Evolutionary conservation across 2,888 invertebrate species (phyloP).

Genomic region (Celastrina argiolus): DNA sequence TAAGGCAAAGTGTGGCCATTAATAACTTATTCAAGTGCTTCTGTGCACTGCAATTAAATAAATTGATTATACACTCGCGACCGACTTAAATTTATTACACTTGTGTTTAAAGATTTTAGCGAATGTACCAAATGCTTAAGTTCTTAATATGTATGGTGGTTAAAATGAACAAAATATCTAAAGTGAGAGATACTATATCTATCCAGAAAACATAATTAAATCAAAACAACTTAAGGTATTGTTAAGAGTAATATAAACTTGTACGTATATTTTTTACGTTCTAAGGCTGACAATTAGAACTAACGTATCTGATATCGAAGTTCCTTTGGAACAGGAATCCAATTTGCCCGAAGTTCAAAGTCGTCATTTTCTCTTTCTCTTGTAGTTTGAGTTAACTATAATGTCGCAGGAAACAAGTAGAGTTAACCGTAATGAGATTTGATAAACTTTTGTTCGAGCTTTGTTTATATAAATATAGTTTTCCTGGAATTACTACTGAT

Average conservation of each 20-base stretch:
- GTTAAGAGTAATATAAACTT: no score
- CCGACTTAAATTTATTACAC: no score
- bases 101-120: no score
- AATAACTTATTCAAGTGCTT: no score
- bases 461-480: neutral
- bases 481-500: neutral
- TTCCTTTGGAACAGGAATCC: neutral
- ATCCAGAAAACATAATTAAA: neutral
- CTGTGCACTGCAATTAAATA: no score
- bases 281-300: neutral
- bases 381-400: neutral
- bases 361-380: constrained; percentile 6
- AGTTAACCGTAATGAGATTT: neutral
- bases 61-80: no score
- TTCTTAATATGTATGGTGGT: no score
- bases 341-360: constrained; percentile 2
- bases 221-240: no score
- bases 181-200: no score
- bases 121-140: no score
- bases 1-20: no score
- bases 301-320: neutral
- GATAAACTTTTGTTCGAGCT: neutral
- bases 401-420: neutral
- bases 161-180: no score
- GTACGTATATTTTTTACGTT: neutral